phyloP scores from a whole-genome alignment of 2,888 invertebrate species.

The Idaea aversata region DNA sequence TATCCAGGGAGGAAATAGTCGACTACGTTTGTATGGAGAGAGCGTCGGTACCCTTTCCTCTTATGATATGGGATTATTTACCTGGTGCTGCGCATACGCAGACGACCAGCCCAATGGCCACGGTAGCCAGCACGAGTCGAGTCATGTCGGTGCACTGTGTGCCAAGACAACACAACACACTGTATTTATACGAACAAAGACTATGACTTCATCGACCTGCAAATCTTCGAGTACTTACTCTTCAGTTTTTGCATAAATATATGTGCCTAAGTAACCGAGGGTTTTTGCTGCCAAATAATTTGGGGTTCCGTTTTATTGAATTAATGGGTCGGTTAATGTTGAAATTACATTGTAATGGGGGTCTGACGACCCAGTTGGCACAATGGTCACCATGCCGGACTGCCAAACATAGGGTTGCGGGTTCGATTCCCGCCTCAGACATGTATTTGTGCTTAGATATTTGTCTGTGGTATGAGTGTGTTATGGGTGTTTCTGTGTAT shows the following conservation, averaged over 20 bases:
- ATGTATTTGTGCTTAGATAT: no score
- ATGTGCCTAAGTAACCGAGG: constrained; percentile 9
- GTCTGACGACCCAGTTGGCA: no score
- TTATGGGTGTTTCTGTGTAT: no score
- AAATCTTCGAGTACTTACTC: constrained; percentile 51
- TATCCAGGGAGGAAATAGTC: no score
- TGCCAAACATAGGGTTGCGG: no score
- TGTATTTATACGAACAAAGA: constrained; percentile 52
- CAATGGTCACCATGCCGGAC: no score
- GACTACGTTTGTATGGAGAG: no score
- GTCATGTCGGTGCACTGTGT: constrained; percentile 58
- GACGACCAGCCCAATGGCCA: constrained; percentile 59
- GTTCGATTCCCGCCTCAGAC: no score
- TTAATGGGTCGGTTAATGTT: neutral
- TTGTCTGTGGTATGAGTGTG: no score
- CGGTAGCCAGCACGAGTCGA: constrained; percentile 52
- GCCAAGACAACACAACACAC: constrained; percentile 16
- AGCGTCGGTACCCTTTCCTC: no score
- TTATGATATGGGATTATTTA: constrained; percentile 27
- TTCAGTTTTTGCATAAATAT: constrained; percentile 50
- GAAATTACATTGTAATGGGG: neutral
- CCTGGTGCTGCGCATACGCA: constrained; percentile 62
- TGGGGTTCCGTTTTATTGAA: constrained; percentile 32
- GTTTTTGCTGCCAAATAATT: constrained; percentile 37
- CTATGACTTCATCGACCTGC: constrained; percentile 44